Percentiles rank a stretch among this genome's conserved stretches.
Evolutionary conservation across 1,140 invertebrate species (phyloP).

Genomic region (Sarcophaga bullata): DNA sequence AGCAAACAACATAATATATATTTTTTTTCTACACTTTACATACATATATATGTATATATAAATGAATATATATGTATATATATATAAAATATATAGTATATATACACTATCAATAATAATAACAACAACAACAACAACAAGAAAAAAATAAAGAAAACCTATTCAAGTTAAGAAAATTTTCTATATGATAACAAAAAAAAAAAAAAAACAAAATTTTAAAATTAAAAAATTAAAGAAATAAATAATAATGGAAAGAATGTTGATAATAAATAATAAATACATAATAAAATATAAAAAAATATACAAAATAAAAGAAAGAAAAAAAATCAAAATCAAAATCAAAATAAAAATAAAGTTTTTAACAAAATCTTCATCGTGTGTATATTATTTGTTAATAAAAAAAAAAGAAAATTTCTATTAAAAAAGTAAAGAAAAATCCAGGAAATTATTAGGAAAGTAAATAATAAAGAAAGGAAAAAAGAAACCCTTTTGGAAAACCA

Average conservation of each 20-base stretch:
- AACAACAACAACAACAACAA: neutral
- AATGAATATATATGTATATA: conserved; percentile 4
- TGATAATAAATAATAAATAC: neutral
- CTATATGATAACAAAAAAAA: conserved; percentile 22
- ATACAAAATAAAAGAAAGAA: neutral
- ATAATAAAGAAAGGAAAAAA: neutral
- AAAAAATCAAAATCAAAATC: no score
- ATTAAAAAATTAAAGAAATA: neutral
- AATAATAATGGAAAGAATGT: neutral
- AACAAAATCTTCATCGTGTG: neutral
- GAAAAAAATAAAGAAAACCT: conserved; percentile 18
- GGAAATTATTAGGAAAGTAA: neutral
- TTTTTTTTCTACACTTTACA: conserved; percentile 41
- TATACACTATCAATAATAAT: neutral
- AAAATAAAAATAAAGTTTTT: neutral
- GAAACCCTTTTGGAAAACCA: neutral
- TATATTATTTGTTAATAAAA: neutral
- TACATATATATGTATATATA: conserved; percentile 33
- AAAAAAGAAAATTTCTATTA: neutral
- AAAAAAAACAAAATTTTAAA: conserved; percentile 20
- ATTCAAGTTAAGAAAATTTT: conserved; percentile 24
- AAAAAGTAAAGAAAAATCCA: neutral
- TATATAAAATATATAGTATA: conserved; percentile 14
- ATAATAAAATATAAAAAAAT: neutral
- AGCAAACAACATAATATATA: conserved; percentile 36